A percentile compares a stretch with the other conserved stretches of the same genome.
These are phyloP conservation scores for Lasioglossum lativentre DNA, from an alignment of 2,888 invertebrate species.

Conservation along the genomic window DNA sequence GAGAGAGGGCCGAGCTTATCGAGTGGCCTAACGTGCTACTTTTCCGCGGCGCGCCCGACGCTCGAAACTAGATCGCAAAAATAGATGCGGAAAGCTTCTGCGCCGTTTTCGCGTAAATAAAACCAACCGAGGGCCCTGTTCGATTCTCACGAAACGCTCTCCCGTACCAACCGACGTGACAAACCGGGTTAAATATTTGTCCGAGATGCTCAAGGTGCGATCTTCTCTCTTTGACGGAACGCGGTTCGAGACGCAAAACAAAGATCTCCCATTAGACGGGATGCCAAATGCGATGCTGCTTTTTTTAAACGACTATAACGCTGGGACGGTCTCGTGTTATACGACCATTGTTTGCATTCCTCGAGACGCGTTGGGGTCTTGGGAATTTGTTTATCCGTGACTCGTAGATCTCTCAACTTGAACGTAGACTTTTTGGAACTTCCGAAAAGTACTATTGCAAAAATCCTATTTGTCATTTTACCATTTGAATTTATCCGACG, in stretches of 20 bases:
- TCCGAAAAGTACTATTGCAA: too few species aligned
- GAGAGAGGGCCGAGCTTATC: conserved; percentile 47
- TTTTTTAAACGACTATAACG: not conserved
- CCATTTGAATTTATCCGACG: too few species aligned
- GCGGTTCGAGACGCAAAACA: not conserved
- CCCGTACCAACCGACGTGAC: not conserved
- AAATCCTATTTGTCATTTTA: too few species aligned
- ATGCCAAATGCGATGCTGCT: not conserved
- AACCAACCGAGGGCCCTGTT: not conserved
- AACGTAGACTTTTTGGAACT: not conserved
- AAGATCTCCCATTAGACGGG: not conserved
- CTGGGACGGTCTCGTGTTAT: not conserved
- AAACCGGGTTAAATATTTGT: not conserved
- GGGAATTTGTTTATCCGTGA: not conserved
- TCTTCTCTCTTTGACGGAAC: not conserved
- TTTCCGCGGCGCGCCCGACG: conserved; percentile 25
- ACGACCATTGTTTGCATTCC: not conserved
- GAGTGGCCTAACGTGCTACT: conserved; percentile 19
- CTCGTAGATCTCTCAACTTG: not conserved
- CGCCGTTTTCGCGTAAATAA: not conserved
- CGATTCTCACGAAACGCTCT: not conserved
- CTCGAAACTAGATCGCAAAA: conserved; percentile 45
- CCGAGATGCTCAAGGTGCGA: not conserved
- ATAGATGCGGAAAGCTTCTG: conserved; percentile 11
- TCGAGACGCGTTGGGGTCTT: not conserved